Evolutionary conservation across 2,888 invertebrate species (phyloP).

Genomic region (Callinectes sapidus): DNA sequence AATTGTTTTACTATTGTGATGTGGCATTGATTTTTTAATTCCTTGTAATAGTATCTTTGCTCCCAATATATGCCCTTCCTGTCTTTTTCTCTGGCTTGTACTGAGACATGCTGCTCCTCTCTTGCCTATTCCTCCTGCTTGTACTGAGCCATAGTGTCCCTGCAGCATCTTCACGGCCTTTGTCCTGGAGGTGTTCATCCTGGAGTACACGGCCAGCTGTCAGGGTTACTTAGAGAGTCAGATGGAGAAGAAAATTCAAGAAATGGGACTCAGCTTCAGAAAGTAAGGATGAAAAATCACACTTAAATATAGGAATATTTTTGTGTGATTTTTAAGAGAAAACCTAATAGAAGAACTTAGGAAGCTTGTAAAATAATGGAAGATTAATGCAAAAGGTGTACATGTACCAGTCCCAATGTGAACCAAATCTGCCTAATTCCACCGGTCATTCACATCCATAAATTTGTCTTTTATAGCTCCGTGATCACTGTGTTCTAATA

Average conservation of each 20-base stretch:
- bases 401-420: background rate
- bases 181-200: constrained; percentile 78
- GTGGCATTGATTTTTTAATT: too few species aligned
- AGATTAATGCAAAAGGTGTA: background rate
- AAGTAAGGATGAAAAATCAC: constrained; percentile 73
- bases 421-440: background rate
- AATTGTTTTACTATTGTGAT: too few species aligned
- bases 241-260: constrained; percentile 76
- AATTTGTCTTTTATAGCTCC: too few species aligned
- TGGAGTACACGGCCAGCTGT: constrained; percentile 76
- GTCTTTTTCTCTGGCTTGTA: too few species aligned
- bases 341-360: background rate
- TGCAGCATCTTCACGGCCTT: constrained; percentile 78
- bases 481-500: too few species aligned
- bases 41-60: too few species aligned
- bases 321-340: background rate
- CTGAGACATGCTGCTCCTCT: too few species aligned
- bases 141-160: background rate
- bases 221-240: constrained; percentile 75
- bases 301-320: background rate
- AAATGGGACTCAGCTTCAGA: constrained; percentile 76
- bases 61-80: background rate
- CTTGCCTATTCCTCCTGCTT: background rate
- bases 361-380: background rate
- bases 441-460: too few species aligned